These are phyloP conservation scores for Dicyrtoma fusca DNA, from an alignment of 2,888 invertebrate genomes.

Conservation along the genomic window DNA sequence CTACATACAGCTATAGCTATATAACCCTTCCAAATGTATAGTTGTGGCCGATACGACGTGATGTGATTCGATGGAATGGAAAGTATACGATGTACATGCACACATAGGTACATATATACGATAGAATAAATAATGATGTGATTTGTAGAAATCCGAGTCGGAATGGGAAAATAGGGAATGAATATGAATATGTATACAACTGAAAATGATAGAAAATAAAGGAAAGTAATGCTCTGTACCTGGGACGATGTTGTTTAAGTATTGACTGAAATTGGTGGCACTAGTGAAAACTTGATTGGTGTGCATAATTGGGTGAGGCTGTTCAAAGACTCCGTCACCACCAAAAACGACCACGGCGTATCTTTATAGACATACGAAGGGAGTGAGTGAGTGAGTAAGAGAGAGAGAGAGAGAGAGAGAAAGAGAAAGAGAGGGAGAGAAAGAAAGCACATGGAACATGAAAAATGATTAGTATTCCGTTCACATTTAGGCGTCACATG, in stretches of 20 bases:
- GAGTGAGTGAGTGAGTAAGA: too few relatives aligned
- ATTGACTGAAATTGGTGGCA: slow-evolving; percentile 66
- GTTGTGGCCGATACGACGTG: too few relatives aligned
- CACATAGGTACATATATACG: too few relatives aligned
- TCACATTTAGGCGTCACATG: slow-evolving; percentile 22
- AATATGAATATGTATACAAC: background rate
- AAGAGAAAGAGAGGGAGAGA: too few relatives aligned
- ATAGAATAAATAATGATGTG: too few relatives aligned
- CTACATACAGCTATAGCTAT: too few relatives aligned
- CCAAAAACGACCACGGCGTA: slow-evolving; percentile 84
- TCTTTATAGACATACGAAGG: slow-evolving; percentile 60
- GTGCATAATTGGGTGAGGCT: slow-evolving; percentile 73
- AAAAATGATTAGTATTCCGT: slow-evolving; percentile 31
- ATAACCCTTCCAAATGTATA: too few relatives aligned
- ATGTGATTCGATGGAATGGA: too few relatives aligned
- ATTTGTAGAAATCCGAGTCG: too few relatives aligned
- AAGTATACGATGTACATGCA: too few relatives aligned
- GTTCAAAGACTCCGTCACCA: slow-evolving; percentile 72
- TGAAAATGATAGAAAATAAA: background rate
- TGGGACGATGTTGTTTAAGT: slow-evolving; percentile 72
- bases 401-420: too few relatives aligned
- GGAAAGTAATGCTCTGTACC: slow-evolving; percentile 61
- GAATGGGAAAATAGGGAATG: background rate
- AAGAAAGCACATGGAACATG: slow-evolving; percentile 21
- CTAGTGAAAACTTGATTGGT: slow-evolving; percentile 72